Conservation (phyloP, 2,888 invertebrate species). For the Oscheius sp. region DNA sequence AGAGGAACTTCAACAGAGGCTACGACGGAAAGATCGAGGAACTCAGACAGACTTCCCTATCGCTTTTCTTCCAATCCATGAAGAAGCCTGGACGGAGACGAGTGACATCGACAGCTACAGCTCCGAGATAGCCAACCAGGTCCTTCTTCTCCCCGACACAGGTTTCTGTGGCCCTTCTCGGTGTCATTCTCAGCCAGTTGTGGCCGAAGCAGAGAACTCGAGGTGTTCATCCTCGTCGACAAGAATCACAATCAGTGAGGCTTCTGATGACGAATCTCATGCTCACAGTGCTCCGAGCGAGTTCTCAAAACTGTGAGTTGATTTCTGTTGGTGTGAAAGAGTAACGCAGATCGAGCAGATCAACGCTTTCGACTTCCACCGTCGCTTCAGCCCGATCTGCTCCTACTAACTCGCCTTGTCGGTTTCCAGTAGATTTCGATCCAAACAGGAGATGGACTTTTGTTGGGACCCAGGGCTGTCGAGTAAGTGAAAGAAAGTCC, state of each 20-base stretch:
- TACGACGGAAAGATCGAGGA: conserved; percentile 51
- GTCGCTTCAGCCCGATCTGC: conserved; percentile 48
- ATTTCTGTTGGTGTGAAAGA: conserved; percentile 1
- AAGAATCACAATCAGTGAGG: conserved; percentile 9
- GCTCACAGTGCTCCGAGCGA: conserved; percentile 34
- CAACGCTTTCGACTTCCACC: conserved; percentile 16
- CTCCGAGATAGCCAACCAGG: conserved; percentile 31
- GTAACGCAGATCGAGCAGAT: not conserved
- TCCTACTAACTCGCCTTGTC: conserved; percentile 45
- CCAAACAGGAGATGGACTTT: conserved; percentile 70
- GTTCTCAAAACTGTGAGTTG: conserved; percentile 32
- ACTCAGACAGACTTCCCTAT: conserved; percentile 57
- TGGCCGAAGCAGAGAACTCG: conserved; percentile 42
- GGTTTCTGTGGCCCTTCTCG: conserved; percentile 54
- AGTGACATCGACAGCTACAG: conserved; percentile 53
- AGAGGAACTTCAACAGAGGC: conserved; percentile 53
- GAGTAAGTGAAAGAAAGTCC: not conserved
- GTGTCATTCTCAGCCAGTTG: conserved; percentile 54
- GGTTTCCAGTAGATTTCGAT: conserved; percentile 57
- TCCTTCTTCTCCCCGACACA: conserved; percentile 51
- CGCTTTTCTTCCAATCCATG: conserved; percentile 39
- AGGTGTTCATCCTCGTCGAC: conserved; percentile 32
- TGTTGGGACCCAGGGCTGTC: conserved; percentile 61
- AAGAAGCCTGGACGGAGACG: conserved; percentile 56
- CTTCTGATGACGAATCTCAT: not conserved